These are phyloP conservation scores for Aporophyla lueneburgensis DNA, from an alignment of 2,888 invertebrate genomes.

Conservation along the genomic window DNA sequence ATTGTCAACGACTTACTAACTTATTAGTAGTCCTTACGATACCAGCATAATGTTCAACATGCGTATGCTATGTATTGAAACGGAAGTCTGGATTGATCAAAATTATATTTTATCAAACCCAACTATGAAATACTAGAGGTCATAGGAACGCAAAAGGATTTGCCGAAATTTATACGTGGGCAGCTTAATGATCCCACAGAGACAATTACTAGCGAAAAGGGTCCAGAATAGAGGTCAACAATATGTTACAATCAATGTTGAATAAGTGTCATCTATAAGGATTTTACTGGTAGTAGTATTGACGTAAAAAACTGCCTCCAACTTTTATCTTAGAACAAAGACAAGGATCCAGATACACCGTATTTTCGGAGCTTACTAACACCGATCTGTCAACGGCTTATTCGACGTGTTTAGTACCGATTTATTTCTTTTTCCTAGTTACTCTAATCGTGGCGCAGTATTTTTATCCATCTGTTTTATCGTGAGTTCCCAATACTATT, in stretches of 20 bases:
- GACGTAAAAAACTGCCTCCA: conserved; percentile 42
- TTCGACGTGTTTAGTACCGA: conserved; percentile 55
- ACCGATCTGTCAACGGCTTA: conserved; percentile 61
- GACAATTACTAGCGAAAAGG: conserved; percentile 78
- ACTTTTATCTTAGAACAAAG: conserved; percentile 57
- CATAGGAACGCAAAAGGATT: conserved; percentile 65
- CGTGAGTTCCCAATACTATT: conserved; percentile 55
- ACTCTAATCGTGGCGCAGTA: conserved; percentile 57
- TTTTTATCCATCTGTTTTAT: conserved; percentile 65
- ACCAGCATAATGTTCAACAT: conserved; percentile 29
- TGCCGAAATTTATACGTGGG: conserved; percentile 75
- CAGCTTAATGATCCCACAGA: conserved; percentile 78
- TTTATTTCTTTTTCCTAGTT: conserved; percentile 61
- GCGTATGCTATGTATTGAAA: conserved; percentile 11
- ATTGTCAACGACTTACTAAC: conserved; percentile 42
- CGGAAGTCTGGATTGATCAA: conserved; percentile 42
- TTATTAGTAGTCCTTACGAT: conserved; percentile 57
- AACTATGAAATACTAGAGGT: conserved; percentile 30
- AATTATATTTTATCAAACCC: conserved; percentile 25
- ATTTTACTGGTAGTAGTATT: conserved; percentile 56
- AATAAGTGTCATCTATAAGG: conserved; percentile 71
- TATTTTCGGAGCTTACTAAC: conserved; percentile 59
- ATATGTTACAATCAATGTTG: conserved; percentile 79
- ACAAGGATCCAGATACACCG: conserved; percentile 31
- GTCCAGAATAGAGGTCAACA: conserved; percentile 74